These are phyloP conservation scores for Myotis brandtii DNA, from an alignment of 2,113 vertebrate genomes.

Conservation along the genomic window DNA sequence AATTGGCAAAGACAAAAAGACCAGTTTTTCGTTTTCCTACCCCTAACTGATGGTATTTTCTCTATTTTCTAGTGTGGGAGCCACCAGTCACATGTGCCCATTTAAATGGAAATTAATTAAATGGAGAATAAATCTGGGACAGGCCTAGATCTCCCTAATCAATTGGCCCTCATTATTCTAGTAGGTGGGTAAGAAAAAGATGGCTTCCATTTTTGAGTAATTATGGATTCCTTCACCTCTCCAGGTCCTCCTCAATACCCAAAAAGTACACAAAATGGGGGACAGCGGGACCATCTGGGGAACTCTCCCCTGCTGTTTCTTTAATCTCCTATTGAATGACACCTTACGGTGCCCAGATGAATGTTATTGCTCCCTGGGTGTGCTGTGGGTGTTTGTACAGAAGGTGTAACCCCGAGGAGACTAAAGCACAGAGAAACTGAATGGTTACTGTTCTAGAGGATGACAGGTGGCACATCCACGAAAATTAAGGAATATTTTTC, in stretches of 20 bases:
- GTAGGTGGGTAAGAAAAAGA: not conserved
- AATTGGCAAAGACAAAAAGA: not conserved
- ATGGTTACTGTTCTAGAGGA: not conserved
- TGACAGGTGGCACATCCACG: not conserved
- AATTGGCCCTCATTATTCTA: not conserved
- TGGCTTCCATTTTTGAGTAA: not conserved
- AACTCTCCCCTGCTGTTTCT: not conserved
- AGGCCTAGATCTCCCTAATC: not conserved
- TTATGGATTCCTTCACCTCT: not conserved
- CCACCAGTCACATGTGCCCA: no score
- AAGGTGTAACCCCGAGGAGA: not conserved
- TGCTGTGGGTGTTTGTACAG: not conserved
- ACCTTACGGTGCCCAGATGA: not conserved
- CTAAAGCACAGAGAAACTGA: not conserved
- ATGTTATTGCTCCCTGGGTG: not conserved
- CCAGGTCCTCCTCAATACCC: not conserved
- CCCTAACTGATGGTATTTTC: not conserved
- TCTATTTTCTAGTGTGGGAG: not conserved
- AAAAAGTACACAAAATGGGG: conserved; percentile 25
- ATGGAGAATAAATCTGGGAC: conserved; percentile 1
- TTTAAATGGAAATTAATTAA: no score
- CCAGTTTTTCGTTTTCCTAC: not conserved
- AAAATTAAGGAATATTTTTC: not conserved
- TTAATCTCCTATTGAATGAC: not conserved
- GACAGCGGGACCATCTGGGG: not conserved